These are phyloP conservation scores for Exephanes ischioxanthus DNA, from an alignment of 2,888 invertebrate species.

Conservation along the genomic window DNA sequence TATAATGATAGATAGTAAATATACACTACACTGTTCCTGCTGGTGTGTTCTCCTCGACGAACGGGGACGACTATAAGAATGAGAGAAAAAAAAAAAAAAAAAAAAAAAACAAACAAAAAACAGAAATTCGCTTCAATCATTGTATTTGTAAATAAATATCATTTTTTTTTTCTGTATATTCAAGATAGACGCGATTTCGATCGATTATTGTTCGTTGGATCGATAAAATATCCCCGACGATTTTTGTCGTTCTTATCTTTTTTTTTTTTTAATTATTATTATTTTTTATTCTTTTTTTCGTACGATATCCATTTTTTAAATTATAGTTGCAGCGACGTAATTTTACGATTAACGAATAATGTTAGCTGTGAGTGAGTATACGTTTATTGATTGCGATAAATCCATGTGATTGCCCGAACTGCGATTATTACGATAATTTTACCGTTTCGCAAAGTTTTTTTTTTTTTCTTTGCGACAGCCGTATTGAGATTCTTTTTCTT, in stretches of 20 bases:
- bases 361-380: slow-evolving; percentile 55
- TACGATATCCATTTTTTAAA: slow-evolving; percentile 56
- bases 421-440: slow-evolving; percentile 31
- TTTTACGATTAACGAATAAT: background rate
- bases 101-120: slow-evolving; percentile 18
- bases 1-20: slow-evolving; percentile 62
- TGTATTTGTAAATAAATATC: slow-evolving; percentile 82
- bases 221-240: slow-evolving; percentile 4
- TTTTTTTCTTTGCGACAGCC: slow-evolving; percentile 30
- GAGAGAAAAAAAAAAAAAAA: slow-evolving; percentile 19
- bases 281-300: slow-evolving; percentile 40
- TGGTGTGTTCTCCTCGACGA: slow-evolving; percentile 60
- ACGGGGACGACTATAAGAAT: slow-evolving; percentile 58
- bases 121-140: slow-evolving; percentile 66
- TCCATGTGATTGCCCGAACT: slow-evolving; percentile 5
- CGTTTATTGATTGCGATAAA: slow-evolving; percentile 7
- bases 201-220: slow-evolving; percentile 57
- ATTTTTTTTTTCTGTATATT: slow-evolving; percentile 79
- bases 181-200: slow-evolving; percentile 66
- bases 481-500: slow-evolving; percentile 44
- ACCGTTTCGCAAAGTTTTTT: slow-evolving; percentile 6
- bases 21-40: slow-evolving; percentile 65
- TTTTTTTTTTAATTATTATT: background rate
- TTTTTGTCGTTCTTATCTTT: background rate
- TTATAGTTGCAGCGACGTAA: slow-evolving; percentile 67